Conservation (phyloP, 2,888 invertebrate species). For the Tinea pellionella region DNA sequence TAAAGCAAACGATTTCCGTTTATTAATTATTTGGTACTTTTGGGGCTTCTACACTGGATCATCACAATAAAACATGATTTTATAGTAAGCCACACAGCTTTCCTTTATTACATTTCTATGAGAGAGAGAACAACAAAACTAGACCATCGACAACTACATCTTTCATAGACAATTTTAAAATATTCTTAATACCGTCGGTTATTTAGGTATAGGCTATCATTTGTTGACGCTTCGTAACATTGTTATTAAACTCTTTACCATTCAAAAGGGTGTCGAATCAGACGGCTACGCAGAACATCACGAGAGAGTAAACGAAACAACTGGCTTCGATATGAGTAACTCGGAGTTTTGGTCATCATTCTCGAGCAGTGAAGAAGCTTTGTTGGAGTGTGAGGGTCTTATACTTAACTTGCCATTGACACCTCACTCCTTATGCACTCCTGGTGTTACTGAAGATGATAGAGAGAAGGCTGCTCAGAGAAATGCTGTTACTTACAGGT, state of each 20-base stretch:
- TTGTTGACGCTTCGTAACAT: too few species aligned
- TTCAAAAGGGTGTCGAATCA: slow-evolving; percentile 59
- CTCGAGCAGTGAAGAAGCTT: slow-evolving; percentile 82
- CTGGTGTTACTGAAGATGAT: slow-evolving; percentile 42
- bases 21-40: too few species aligned
- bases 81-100: too few species aligned
- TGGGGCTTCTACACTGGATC: too few species aligned
- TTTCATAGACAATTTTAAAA: too few species aligned
- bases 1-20: too few species aligned
- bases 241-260: slow-evolving; percentile 17
- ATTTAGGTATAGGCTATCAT: too few species aligned
- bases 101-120: too few species aligned
- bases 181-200: too few species aligned
- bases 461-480: slow-evolving; percentile 61
- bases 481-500: slow-evolving; percentile 78
- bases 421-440: slow-evolving; percentile 69
- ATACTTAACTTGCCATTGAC: slow-evolving; percentile 78
- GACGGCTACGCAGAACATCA: slow-evolving; percentile 76
- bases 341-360: slow-evolving; percentile 86
- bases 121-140: too few species aligned
- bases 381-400: slow-evolving; percentile 78
- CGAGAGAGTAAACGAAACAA: slow-evolving; percentile 73
- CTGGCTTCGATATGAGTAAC: slow-evolving; percentile 76
- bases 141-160: too few species aligned
- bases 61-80: too few species aligned